Evolutionary conservation across 2,113 vertebrate species (phyloP).

Genomic region (Leptocoma aspasia): DNA sequence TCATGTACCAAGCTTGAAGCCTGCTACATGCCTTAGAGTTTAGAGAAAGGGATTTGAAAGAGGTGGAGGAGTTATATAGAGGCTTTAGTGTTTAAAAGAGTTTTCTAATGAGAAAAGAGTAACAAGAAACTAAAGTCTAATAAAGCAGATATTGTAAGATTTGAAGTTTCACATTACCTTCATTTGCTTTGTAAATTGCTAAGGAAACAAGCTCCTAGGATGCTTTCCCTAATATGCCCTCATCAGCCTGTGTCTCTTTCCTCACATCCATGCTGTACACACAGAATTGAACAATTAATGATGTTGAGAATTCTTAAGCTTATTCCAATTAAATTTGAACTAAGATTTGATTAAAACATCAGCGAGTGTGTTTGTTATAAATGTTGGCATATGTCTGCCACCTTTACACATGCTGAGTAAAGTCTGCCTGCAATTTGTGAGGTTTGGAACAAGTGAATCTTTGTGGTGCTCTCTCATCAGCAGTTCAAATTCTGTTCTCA

Average conservation of each 20-base stretch:
- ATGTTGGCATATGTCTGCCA: background rate
- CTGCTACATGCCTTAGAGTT: background rate
- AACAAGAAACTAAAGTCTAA: conserved; percentile 56
- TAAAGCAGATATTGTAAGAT: conserved; percentile 55
- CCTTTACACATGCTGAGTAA: background rate
- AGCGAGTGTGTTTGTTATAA: background rate
- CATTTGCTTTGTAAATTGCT: conserved; percentile 54
- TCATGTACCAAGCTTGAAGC: conserved; percentile 30
- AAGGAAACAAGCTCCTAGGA: conserved; percentile 14
- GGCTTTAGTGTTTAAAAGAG: conserved; percentile 43
- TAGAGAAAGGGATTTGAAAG: conserved; percentile 9
- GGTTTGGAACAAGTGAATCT: conserved; percentile 1
- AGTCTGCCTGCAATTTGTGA: background rate
- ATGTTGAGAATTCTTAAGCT: background rate
- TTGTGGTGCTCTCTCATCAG: background rate
- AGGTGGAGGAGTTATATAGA: conserved; percentile 9
- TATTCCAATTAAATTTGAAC: conserved; percentile 6
- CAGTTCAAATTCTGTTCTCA: background rate
- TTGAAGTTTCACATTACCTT: conserved; percentile 28
- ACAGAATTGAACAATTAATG: background rate
- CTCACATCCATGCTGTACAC: background rate
- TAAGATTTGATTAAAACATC: conserved; percentile 2
- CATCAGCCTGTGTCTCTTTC: background rate
- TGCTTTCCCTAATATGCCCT: background rate
- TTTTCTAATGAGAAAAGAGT: conserved; percentile 50